A percentile compares a stretch with the other conserved stretches of the same genome.
phyloP scores from a whole-genome alignment of 2,113 vertebrate genomes.

The Onychostoma macrolepis region DNA sequence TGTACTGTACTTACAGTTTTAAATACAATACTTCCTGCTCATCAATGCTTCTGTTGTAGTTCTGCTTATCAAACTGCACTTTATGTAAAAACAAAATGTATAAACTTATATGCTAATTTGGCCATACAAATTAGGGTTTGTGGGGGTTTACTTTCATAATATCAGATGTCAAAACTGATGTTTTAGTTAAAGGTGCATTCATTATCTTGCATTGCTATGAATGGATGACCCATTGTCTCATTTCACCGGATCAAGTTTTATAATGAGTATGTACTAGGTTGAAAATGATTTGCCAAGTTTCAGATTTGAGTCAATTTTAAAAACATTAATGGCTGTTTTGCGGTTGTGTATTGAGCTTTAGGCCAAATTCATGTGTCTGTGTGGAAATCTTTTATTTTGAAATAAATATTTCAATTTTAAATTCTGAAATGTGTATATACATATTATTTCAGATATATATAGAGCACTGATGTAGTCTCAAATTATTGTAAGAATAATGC shows the following conservation, averaged over 20 bases:
- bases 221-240: constrained; percentile 43
- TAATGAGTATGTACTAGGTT: constrained; percentile 33
- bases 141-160: not conserved
- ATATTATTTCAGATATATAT: not conserved
- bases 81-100: constrained; percentile 1
- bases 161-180: not conserved
- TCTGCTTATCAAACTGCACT: not conserved
- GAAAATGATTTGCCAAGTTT: constrained; percentile 52
- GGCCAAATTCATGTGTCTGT: constrained; percentile 54
- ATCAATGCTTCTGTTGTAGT: not conserved
- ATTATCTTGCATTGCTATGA: constrained; percentile 28
- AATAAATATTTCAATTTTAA: constrained; percentile 57
- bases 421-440: not conserved
- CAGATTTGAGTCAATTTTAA: constrained; percentile 45
- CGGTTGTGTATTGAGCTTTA: constrained; percentile 57
- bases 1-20: not conserved
- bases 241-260: constrained; percentile 47
- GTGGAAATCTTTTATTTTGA: constrained; percentile 59
- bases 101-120: not conserved
- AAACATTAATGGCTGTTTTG: constrained; percentile 50
- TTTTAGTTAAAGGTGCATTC: constrained; percentile 49
- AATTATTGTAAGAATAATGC: not conserved
- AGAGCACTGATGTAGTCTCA: not conserved
- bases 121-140: not conserved
- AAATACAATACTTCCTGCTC: not conserved